These are phyloP conservation scores for Nasonia giraulti DNA, from an alignment of 1,140 invertebrate species.

Conservation along the genomic window DNA sequence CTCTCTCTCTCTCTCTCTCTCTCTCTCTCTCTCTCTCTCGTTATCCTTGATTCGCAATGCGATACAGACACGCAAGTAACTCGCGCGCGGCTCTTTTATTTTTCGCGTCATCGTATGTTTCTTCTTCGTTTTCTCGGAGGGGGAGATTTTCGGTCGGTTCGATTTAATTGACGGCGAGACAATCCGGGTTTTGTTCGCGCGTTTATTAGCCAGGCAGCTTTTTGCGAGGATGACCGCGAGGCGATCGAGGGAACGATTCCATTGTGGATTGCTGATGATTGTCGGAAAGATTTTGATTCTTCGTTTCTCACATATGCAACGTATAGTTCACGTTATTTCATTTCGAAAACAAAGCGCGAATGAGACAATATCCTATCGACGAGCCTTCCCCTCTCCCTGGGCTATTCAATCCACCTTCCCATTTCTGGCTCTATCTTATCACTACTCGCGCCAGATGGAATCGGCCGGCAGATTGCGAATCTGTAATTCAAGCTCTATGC, in stretches of 20 bases:
- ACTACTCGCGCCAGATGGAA: neutral
- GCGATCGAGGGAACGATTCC: no score
- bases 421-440: neutral
- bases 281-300: no score
- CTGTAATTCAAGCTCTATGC: neutral
- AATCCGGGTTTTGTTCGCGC: constrained; percentile 5
- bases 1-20: constrained; percentile 49
- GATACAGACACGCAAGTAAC: constrained; percentile 58
- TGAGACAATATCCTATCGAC: neutral
- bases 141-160: neutral
- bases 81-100: neutral
- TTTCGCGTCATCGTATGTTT: neutral
- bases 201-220: neutral
- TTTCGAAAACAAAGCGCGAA: neutral
- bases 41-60: constrained; percentile 64
- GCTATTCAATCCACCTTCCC: neutral
- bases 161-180: neutral
- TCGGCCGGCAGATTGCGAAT: constrained; percentile 12
- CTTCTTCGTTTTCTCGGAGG: neutral
- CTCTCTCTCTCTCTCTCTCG: constrained; percentile 49
- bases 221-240: neutral
- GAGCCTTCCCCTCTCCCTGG: neutral
- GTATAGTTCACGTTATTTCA: no score
- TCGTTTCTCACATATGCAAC: no score
- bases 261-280: no score